phyloP scores from a whole-genome alignment of 2,113 vertebrate genomes.

The Hemicordylus capensis region DNA sequence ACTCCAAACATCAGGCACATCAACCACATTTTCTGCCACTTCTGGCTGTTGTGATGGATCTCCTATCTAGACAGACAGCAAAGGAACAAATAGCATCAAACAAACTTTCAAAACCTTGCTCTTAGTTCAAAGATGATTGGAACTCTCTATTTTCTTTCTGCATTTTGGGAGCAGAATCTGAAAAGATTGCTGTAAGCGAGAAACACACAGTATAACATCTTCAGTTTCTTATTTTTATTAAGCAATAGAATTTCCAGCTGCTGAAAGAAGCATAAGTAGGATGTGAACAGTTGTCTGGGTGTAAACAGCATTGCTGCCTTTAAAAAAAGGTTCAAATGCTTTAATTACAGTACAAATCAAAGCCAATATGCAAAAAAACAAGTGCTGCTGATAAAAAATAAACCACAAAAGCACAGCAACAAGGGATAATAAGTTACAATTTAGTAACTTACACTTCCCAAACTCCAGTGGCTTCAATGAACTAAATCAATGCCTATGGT shows the following conservation, averaged over 20 bases:
- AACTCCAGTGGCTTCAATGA: not conserved
- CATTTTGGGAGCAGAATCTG: not conserved
- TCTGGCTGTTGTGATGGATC: not conserved
- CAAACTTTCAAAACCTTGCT: not conserved
- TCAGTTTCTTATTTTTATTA: no score
- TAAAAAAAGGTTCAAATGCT: not conserved
- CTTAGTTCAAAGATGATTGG: not conserved
- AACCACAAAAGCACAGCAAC: not conserved
- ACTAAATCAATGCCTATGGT: conserved; percentile 2
- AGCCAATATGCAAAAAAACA: not conserved
- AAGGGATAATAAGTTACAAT: not conserved
- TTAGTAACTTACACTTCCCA: conserved; percentile 22
- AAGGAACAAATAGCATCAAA: not conserved
- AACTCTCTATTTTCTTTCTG: not conserved
- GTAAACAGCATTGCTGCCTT: not conserved
- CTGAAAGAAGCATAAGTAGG: not conserved
- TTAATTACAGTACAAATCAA: not conserved
- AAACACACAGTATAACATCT: not conserved
- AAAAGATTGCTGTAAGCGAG: not conserved
- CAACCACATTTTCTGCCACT: not conserved
- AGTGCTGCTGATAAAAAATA: not conserved
- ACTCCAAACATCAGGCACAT: not conserved
- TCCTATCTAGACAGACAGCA: not conserved
- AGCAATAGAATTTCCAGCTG: not conserved
- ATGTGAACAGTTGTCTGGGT: not conserved